These are phyloP conservation scores for Spea multiplicata DNA, from an alignment of 2,113 vertebrate species.

Conservation along the genomic window DNA sequence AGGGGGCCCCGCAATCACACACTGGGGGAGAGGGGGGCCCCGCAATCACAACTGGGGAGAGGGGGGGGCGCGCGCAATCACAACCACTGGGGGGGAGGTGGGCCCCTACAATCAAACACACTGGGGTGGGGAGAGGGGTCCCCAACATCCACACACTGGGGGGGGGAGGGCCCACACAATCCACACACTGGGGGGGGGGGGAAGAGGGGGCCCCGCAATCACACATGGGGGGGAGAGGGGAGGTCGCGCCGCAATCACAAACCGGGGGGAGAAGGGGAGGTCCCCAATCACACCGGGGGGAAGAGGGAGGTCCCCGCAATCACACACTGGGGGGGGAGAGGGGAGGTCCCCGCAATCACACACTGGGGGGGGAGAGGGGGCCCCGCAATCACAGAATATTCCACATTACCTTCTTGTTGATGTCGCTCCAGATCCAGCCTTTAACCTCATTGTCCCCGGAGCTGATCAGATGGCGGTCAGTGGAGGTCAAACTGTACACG, in stretches of 20 bases:
- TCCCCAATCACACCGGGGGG: constrained; percentile 77
- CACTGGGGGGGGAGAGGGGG: not conserved
- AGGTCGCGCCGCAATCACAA: constrained; percentile 45
- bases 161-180: constrained; percentile 73
- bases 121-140: too few relatives aligned
- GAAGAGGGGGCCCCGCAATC: not conserved
- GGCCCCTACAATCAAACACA: not conserved
- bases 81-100: constrained; percentile 73
- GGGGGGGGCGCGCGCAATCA: constrained; percentile 74
- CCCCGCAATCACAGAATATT: not conserved
- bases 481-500: constrained; percentile 77
- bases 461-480: constrained; percentile 76
- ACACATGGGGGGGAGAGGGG: not conserved
- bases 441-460: constrained; percentile 81
- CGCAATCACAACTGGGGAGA: constrained; percentile 55
- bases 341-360: not conserved
- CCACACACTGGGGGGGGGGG: constrained; percentile 68
- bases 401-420: constrained; percentile 75
- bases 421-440: constrained; percentile 83
- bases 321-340: not conserved
- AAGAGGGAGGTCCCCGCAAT: not conserved
- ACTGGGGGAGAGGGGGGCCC: too few relatives aligned
- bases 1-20: not conserved
- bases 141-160: constrained; percentile 49
- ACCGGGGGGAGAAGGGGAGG: constrained; percentile 82